A percentile compares a stretch with the other conserved stretches of the same genome.
Evolutionary conservation across 2,797 vertebrate species (phyloP).

Genomic region (Pseudocheirus occidentalis): DNA sequence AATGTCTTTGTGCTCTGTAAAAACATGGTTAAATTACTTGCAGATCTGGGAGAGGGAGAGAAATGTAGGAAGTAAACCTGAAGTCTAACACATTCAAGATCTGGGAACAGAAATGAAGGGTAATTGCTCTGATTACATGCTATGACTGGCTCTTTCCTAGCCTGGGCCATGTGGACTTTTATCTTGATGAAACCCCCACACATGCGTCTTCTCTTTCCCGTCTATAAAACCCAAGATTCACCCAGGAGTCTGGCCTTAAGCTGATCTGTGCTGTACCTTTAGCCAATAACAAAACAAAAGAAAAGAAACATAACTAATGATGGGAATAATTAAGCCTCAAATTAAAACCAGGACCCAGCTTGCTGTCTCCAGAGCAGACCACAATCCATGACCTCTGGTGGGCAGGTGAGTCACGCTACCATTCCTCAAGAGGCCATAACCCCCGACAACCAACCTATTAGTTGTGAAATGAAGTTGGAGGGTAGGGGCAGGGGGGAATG

Average conservation of each 20-base stretch:
- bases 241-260: background rate
- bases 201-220: background rate
- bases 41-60: constrained; percentile 84
- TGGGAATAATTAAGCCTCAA: background rate
- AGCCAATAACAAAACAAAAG: background rate
- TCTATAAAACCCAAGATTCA: constrained; percentile 26
- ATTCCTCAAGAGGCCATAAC: background rate
- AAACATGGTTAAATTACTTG: constrained; percentile 89
- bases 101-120: constrained; percentile 79
- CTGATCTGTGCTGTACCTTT: background rate
- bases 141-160: constrained; percentile 75
- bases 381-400: background rate
- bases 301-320: constrained; percentile 1
- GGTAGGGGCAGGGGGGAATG: background rate
- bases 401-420: background rate
- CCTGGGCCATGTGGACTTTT: background rate
- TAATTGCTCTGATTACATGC: constrained; percentile 82
- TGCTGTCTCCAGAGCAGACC: background rate
- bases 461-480: background rate
- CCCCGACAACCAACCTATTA: background rate
- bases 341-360: background rate
- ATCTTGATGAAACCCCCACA: constrained; percentile 52
- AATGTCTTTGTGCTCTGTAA: constrained; percentile 84
- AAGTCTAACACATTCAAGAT: constrained; percentile 80
- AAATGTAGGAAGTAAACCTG: constrained; percentile 82